phyloP scores from a whole-genome alignment of 2,113 vertebrate genomes.

The Crotalus horridus region DNA sequence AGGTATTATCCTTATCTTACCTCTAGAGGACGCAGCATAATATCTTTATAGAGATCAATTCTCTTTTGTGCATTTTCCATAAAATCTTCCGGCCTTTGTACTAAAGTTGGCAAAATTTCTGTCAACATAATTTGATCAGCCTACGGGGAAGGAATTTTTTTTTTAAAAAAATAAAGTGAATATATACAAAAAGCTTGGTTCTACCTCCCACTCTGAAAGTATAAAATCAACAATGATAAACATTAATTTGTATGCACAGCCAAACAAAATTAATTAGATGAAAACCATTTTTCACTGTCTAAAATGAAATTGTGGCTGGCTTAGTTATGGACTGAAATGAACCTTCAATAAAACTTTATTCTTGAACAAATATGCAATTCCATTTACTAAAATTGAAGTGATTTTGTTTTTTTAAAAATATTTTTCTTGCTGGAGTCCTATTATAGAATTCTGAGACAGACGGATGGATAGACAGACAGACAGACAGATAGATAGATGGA shows the following conservation, averaged over 20 bases:
- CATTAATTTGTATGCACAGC: not conserved
- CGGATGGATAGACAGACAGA: too few species aligned
- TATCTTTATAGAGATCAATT: conserved; percentile 77
- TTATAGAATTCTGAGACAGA: not conserved
- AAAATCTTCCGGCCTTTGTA: conserved; percentile 79
- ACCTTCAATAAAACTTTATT: not conserved
- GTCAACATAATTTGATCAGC: conserved; percentile 42
- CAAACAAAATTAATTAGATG: not conserved
- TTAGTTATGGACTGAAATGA: not conserved
- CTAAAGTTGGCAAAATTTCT: conserved; percentile 67
- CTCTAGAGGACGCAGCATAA: conserved; percentile 77
- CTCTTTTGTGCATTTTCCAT: conserved; percentile 65
- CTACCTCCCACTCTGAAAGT: not conserved
- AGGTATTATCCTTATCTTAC: conserved; percentile 63
- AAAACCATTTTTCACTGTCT: not conserved
- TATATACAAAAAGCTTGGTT: not conserved
- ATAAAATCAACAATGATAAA: not conserved
- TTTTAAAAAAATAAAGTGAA: not conserved
- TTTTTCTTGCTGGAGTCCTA: not conserved
- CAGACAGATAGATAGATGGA: too few species aligned
- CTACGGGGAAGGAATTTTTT: conserved; percentile 41
- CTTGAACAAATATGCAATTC: not conserved
- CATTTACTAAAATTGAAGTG: not conserved
- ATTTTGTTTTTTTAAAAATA: not conserved
- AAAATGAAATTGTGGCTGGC: not conserved